Evolutionary conservation across 1,140 invertebrate genomes (phyloP).

Genomic region (Scaptomyza graminum): DNA sequence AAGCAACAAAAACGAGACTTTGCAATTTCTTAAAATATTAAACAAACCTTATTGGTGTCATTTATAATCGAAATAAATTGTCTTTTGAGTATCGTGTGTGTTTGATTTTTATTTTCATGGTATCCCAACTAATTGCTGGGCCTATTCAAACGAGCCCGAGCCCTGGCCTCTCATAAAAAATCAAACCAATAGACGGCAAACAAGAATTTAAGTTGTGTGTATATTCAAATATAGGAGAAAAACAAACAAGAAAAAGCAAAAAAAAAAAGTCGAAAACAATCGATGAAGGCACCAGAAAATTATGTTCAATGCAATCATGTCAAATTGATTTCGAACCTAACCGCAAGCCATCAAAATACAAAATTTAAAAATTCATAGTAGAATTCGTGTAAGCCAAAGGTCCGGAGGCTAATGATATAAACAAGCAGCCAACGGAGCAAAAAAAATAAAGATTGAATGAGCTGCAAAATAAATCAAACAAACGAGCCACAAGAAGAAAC

Average conservation of each 20-base stretch:
- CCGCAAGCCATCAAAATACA: slow-evolving; percentile 27
- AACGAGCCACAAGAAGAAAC: slow-evolving; percentile 37
- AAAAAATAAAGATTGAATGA: slow-evolving; percentile 68
- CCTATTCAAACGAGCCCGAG: slow-evolving; percentile 40
- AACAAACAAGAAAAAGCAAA: slow-evolving; percentile 22
- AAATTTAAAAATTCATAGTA: background rate
- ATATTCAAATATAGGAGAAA: slow-evolving; percentile 21
- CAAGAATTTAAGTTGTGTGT: slow-evolving; percentile 46
- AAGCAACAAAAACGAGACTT: background rate
- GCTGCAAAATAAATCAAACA: slow-evolving; percentile 77
- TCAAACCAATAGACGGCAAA: slow-evolving; percentile 62
- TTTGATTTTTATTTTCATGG: background rate
- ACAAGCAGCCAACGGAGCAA: slow-evolving; percentile 1
- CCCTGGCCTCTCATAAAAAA: slow-evolving; percentile 64
- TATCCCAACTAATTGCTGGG: slow-evolving; percentile 37
- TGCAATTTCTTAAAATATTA: slow-evolving; percentile 22
- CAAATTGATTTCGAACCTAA: slow-evolving; percentile 67
- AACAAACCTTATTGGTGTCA: slow-evolving; percentile 1
- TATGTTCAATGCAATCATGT: slow-evolving; percentile 78
- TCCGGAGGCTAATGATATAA: slow-evolving; percentile 54
- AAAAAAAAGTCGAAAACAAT: slow-evolving; percentile 5
- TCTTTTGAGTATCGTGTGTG: background rate
- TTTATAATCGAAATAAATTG: slow-evolving; percentile 28
- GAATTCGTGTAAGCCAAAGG: slow-evolving; percentile 18
- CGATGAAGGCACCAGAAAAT: slow-evolving; percentile 44